Evolutionary conservation across 2,797 vertebrate species (phyloP).

Genomic region (Megaceryle alcyon): DNA sequence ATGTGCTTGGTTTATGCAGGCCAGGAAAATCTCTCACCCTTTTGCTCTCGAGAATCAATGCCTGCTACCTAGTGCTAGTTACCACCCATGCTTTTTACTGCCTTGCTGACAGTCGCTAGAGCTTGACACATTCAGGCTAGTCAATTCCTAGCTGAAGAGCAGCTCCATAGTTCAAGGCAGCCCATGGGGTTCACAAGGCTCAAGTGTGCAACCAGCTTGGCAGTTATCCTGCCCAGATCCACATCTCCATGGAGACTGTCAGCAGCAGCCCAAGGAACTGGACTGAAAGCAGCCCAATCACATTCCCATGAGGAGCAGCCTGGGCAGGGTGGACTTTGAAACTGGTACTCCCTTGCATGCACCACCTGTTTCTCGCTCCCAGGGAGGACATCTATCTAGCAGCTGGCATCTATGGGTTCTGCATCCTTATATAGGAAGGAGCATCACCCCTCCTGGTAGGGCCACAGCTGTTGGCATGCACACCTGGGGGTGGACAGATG

Average conservation of each 20-base stretch:
- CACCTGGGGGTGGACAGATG: neutral
- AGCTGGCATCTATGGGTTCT: neutral
- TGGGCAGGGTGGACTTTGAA: neutral
- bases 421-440: neutral
- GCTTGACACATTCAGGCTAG: too few relatives aligned
- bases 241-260: neutral
- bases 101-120: neutral
- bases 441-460: neutral
- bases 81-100: accelerated
- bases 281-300: neutral
- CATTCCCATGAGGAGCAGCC: accelerated
- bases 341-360: neutral
- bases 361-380: neutral
- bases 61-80: neutral
- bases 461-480: accelerated
- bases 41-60: neutral
- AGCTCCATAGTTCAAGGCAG: neutral
- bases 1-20: neutral
- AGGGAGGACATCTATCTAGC: neutral
- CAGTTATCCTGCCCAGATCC: neutral
- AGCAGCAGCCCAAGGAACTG: neutral
- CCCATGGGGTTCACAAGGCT: neutral
- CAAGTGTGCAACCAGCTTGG: neutral
- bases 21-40: neutral
- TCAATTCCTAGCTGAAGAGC: neutral